A percentile compares a stretch with the other conserved stretches of the same genome.
These are phyloP conservation scores for Anodontia alba DNA, from an alignment of 2,888 invertebrate species.

Conservation along the genomic window DNA sequence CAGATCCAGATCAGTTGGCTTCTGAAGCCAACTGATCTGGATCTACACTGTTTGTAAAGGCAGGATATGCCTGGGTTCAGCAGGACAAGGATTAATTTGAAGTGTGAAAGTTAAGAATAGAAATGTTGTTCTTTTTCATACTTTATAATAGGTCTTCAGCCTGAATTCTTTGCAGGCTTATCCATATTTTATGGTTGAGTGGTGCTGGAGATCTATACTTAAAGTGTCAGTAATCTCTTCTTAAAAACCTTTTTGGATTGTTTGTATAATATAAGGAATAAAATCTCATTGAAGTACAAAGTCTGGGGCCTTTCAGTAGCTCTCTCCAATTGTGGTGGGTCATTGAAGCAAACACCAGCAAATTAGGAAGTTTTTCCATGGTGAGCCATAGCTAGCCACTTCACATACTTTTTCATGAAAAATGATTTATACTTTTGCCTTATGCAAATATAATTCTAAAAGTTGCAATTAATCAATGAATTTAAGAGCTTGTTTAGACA, in stretches of 20 bases:
- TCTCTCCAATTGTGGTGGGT: not conserved
- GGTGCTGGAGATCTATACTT: not conserved
- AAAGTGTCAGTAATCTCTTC: not conserved
- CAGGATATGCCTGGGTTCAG: no score
- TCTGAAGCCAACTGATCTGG: not conserved
- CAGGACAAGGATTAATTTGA: no score
- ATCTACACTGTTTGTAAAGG: not conserved
- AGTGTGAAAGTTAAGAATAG: no score
- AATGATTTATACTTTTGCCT: not conserved
- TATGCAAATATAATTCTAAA: not conserved
- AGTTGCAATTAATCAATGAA: not conserved
- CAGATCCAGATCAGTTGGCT: not conserved
- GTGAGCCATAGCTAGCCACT: not conserved
- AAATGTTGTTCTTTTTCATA: no score
- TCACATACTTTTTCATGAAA: not conserved
- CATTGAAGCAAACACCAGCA: not conserved
- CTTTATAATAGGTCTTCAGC: no score
- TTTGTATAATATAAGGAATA: not conserved
- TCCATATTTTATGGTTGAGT: constrained; percentile 8
- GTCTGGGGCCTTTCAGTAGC: not conserved
- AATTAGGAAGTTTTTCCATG: not conserved
- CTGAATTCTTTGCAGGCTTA: not conserved
- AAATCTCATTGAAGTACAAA: not conserved
- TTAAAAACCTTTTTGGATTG: not conserved
- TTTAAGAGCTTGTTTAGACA: not conserved